A percentile compares a stretch with the other conserved stretches of the same genome.
Evolutionary conservation across 2,113 vertebrate genomes (phyloP).

Genomic region (Plotosus lineatus): DNA sequence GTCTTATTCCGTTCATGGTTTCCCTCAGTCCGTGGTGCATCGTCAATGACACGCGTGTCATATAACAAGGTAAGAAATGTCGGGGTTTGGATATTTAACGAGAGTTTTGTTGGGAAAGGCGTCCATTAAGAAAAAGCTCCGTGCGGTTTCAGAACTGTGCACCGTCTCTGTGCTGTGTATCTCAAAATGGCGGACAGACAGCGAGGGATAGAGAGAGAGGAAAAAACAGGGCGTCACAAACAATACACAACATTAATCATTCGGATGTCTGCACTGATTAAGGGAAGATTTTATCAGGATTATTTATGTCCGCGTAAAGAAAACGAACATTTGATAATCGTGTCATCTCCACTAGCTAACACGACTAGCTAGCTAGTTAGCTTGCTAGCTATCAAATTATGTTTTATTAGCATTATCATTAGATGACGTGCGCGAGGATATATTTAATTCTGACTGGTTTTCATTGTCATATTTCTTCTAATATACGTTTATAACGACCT

Average conservation of each 20-base stretch:
- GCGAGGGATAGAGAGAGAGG: conserved; percentile 41
- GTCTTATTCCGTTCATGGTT: not conserved
- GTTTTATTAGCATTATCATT: not conserved
- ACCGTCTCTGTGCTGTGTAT: conserved; percentile 55
- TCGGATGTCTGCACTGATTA: not conserved
- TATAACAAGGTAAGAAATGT: conserved; percentile 58
- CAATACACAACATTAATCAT: not conserved
- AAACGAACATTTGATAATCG: not conserved
- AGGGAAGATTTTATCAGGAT: too few species aligned
- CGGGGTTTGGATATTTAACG: not conserved
- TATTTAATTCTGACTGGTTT: not conserved
- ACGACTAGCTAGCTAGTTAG: not conserved
- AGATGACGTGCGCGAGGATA: not conserved
- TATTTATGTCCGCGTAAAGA: not conserved
- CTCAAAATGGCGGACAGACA: conserved; percentile 80
- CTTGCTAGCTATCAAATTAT: not conserved
- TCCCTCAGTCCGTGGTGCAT: not conserved
- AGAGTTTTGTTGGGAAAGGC: not conserved
- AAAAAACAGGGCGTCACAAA: conserved; percentile 35
- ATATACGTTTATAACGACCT: not conserved
- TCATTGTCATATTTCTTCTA: not conserved
- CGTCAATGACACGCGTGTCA: conserved; percentile 43
- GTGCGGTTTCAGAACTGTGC: conserved; percentile 66
- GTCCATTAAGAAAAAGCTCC: conserved; percentile 37
- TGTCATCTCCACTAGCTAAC: not conserved